Evolutionary conservation across 2,888 invertebrate genomes (phyloP), one percentile per base, ranked within the genome.

Genomic region (Eilema sororculum): DNA sequence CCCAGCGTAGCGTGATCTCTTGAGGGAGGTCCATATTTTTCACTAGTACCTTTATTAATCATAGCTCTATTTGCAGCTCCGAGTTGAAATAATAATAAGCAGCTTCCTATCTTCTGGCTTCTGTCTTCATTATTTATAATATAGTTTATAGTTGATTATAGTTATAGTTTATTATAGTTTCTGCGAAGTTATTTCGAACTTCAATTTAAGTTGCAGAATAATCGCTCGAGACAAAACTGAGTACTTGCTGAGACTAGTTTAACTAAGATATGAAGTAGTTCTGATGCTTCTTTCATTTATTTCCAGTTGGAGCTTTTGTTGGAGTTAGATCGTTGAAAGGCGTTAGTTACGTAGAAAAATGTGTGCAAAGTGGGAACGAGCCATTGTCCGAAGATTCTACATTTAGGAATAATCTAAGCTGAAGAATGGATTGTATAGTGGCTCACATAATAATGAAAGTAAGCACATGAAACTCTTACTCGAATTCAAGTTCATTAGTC

Each of bases 251-350:
- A 67, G 73, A 70, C 71, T 78, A 77, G 65, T 71, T 73, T 66
- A 67, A 71, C 72, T 72, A 61, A 81, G 83, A 80, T 84, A 80
- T 79, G 76, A 80, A 84, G 75, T 77, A 76, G 68, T 76, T 78
- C 77, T 69, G 71, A 75, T 66, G 73, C 68, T 74, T 74, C 66
- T 75, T 70, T 65, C 46, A 80, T 57, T 78, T 70, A 70, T 69
- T 71, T 69, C 12, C 25, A 67, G 60, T 58, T 60, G 13, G 41
- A 68, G 65, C 66, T 70, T 73, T 72, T 70, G 59, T 71, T 62
- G n/a, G 20, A 65, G 28, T 24, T 52, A 5, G n/a, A 22, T 52
- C 25, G 20, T 52, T 28, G 46, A 12, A 63, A 64, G 16, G 25
- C 25, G 4, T 58, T 25, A 58, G 25, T 58, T 58, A 4, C 0